Conservation (phyloP, 2,113 vertebrate species). For the Neolamprologus sp. region DNA sequence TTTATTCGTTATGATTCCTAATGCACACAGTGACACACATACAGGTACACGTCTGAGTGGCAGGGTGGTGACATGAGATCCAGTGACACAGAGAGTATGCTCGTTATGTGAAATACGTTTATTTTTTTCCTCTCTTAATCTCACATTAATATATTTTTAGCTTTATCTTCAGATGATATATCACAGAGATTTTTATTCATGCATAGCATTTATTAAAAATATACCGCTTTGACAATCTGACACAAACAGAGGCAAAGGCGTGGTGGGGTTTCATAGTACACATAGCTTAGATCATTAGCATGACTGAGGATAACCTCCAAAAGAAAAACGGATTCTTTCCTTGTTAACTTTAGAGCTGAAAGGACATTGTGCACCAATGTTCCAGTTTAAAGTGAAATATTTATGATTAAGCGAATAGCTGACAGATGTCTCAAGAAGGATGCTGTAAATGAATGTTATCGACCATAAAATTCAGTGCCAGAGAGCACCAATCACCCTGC, state of each 20-base stretch:
- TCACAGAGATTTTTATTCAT: background rate
- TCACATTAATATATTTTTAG: constrained; percentile 1
- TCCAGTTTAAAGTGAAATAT: background rate
- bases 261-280: background rate
- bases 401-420: background rate
- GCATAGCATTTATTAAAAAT: constrained; percentile 42
- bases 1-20: background rate
- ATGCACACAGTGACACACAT: background rate
- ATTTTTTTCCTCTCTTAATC: background rate
- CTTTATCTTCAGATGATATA: constrained; percentile 30
- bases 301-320: background rate
- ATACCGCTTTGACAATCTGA: constrained; percentile 60
- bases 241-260: background rate
- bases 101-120: background rate
- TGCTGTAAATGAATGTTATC: background rate
- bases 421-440: background rate
- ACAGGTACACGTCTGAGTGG: background rate
- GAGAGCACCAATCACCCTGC: background rate
- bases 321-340: background rate
- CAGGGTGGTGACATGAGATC: background rate
- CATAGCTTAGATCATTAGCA: background rate
- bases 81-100: background rate
- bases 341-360: constrained; percentile 16
- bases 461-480: background rate
- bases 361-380: background rate